These are phyloP conservation scores for Parotia lawesii DNA, from an alignment of 2,113 vertebrate genomes.

Conservation along the genomic window DNA sequence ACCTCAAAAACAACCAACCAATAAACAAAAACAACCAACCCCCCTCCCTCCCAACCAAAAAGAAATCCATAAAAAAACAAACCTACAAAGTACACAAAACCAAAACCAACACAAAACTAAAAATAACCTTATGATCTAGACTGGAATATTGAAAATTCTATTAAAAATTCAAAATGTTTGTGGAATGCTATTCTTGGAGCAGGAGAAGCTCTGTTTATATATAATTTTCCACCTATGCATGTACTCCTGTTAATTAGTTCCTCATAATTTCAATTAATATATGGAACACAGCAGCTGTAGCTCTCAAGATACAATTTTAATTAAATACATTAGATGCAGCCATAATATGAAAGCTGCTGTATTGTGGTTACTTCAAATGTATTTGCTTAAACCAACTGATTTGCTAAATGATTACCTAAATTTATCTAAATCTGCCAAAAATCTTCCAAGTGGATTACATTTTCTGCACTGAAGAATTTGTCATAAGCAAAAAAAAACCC, in stretches of 20 bases:
- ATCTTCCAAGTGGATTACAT: not conserved
- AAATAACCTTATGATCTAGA: not conserved
- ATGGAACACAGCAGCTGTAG: not conserved
- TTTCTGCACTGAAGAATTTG: not conserved
- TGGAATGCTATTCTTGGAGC: not conserved
- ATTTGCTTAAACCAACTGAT: not conserved
- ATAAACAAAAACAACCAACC: not conserved
- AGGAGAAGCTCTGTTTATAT: not conserved
- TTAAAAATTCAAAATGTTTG: not conserved
- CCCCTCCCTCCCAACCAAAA: fast-evolving
- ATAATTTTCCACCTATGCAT: not conserved
- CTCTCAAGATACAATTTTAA: not conserved
- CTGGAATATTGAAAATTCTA: not conserved
- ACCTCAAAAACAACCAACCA: not conserved
- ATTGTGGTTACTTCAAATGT: not conserved
- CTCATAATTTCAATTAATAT: not conserved
- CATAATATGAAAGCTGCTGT: not conserved
- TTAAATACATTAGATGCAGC: not conserved
- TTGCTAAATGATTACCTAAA: not conserved
- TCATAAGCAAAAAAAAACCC: not conserved
- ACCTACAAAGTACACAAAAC: not conserved
- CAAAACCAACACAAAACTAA: not conserved
- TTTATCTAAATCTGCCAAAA: not conserved
- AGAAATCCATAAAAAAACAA: not conserved
- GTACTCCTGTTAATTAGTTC: not conserved